phyloP scores from a whole-genome alignment of 2,797 vertebrate genomes.

The Spinus pinus region DNA sequence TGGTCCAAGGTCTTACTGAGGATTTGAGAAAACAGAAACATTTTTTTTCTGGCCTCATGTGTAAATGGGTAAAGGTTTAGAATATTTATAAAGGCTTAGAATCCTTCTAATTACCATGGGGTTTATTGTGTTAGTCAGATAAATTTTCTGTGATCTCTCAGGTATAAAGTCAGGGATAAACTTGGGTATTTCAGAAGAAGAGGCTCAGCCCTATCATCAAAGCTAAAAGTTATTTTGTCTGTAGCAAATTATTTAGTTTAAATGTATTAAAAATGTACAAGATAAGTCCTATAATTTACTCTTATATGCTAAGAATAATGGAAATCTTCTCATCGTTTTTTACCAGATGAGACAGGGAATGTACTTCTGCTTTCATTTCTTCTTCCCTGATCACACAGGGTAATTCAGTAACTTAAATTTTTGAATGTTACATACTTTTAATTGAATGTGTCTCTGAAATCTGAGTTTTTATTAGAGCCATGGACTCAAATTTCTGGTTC shows the following conservation, averaged over 20 bases:
- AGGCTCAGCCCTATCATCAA: neutral
- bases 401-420: neutral
- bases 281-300: neutral
- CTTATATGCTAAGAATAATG: neutral
- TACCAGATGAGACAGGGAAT: neutral
- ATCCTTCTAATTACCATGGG: neutral
- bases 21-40: constrained; percentile 3
- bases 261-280: neutral
- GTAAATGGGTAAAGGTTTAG: neutral
- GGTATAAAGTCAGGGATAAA: neutral
- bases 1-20: neutral
- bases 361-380: neutral
- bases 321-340: neutral
- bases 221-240: neutral
- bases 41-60: neutral
- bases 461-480: neutral
- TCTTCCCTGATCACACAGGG: neutral
- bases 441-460: neutral
- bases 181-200: neutral
- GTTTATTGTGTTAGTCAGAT: neutral
- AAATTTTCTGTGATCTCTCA: neutral
- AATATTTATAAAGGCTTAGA: constrained; percentile 17
- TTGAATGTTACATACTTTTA: neutral
- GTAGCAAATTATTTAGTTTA: neutral
- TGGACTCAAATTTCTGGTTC: neutral